Evolutionary conservation across 2,888 invertebrate species (phyloP).

Genomic region (Mesorhabditis sp.): DNA sequence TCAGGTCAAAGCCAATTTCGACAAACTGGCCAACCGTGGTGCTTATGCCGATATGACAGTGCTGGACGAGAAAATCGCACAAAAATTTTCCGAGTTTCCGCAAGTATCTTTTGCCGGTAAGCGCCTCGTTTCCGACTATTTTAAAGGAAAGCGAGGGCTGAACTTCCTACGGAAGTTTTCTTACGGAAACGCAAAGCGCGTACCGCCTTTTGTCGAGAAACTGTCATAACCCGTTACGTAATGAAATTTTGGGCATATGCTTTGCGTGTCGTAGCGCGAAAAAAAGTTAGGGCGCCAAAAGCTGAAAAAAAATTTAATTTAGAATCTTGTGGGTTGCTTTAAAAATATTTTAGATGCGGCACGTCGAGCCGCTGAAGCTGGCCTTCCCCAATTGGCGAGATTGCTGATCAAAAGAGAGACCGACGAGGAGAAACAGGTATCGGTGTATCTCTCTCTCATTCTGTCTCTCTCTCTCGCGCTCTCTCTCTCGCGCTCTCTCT

Average conservation of each 20-base stretch:
- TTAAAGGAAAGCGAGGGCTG: background rate
- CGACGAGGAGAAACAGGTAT: conserved; percentile 37
- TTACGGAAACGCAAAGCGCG: background rate
- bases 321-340: background rate
- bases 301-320: background rate
- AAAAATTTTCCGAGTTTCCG: conserved; percentile 29
- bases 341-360: conserved; percentile 28
- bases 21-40: background rate
- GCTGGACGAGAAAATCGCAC: conserved; percentile 30
- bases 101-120: conserved; percentile 39
- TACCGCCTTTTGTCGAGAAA: too few relatives aligned
- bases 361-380: conserved; percentile 30
- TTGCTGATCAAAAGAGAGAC: conserved; percentile 35
- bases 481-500: too few relatives aligned
- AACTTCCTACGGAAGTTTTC: conserved; percentile 3
- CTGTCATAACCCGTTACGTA: too few relatives aligned
- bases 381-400: conserved; percentile 30
- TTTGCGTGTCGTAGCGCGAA: too few relatives aligned
- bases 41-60: conserved; percentile 19
- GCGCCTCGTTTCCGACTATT: background rate
- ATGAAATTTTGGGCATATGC: too few relatives aligned
- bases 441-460: too few relatives aligned
- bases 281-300: background rate
- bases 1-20: background rate
- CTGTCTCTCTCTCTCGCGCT: too few relatives aligned